A percentile compares a stretch with the other conserved stretches of the same genome.
phyloP scores from a whole-genome alignment of 2,113 vertebrate species.

The Melanocharis versteri region DNA sequence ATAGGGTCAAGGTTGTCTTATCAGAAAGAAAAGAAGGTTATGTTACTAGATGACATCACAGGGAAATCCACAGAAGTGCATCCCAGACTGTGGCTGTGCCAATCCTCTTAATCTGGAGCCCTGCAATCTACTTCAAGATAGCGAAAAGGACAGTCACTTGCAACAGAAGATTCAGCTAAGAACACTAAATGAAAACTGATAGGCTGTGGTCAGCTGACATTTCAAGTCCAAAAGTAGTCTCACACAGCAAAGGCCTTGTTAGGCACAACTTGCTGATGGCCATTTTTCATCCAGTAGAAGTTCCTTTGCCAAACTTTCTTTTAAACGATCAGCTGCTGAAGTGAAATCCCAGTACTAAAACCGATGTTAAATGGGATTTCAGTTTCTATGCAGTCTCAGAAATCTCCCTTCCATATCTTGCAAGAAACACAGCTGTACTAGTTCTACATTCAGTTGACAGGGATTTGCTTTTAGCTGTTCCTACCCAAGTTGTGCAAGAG shows the following conservation, averaged over 20 bases:
- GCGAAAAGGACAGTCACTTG: not conserved
- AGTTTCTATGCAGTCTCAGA: not conserved
- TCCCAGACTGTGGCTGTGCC: not conserved
- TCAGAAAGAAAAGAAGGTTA: not conserved
- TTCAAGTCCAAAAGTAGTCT: not conserved
- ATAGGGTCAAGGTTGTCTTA: not conserved
- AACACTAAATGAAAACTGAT: not conserved
- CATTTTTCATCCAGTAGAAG: not conserved
- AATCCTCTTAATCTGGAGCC: constrained; percentile 10
- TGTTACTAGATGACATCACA: not conserved
- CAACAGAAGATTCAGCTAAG: not conserved
- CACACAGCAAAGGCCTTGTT: not conserved
- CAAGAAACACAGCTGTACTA: not conserved
- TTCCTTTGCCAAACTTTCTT: not conserved
- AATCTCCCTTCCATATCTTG: not conserved
- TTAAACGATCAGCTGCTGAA: not conserved
- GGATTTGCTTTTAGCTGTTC: not conserved
- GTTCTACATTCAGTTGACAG: not conserved
- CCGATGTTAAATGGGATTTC: not conserved
- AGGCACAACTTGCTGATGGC: not conserved
- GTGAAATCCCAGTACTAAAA: not conserved
- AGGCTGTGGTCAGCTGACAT: not conserved
- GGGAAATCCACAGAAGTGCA: not conserved
- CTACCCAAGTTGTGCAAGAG: not conserved
- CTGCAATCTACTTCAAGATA: not conserved